Base-by-base conservation (phyloP, 2,113 vertebrate species). In the Gallinago paraguaiae region DNA sequence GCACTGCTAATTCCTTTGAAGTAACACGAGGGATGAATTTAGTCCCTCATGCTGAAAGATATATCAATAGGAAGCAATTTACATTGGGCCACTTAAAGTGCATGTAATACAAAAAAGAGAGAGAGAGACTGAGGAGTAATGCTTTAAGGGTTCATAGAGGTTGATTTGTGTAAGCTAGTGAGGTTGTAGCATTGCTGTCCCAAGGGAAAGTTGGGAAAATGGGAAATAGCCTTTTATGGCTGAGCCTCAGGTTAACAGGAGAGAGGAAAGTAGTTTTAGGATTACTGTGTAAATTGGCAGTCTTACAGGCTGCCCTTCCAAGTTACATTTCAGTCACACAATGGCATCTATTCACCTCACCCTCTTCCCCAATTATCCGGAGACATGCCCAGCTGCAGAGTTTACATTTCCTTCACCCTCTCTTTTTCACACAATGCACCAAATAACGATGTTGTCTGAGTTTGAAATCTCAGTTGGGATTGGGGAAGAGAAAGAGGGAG, bases 31-130 rank as follows among this genome's bases (percentile, higher is more conserved):
- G 95, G 95, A 95, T 90, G 93, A 95, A 95, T 95, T 92, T 93
- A 96, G 95, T 93, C 84, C 82, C 59, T 94, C 70, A 59, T 64
- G 94, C 92, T 96, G 95, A 95, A 97, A 96, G 96, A 97, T 96
- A 88, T 93, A 95, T 97, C 96, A 94, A 96, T 97, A 97, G 96
- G 95, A 97, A 97, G 97, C 97, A 86, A 97, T 97, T 97, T 97
- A 96, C 90, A 96, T 92, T 76, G 95, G 93, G 96, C 95, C 91
- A 96, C 88, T 95, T 97, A 95, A 90, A 90, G 97, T 90, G 93
- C 91, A 91, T 86, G 75, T 82, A 84, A 83, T 96, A 96, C 92
- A 82, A 89, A 96, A 95, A 90, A 92, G 79, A 93, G 74, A 94
- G 37, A 65, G 81, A 91, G 53, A 90, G 79, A 54, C 57, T 54